Conservation (phyloP, 2,113 vertebrate genomes). For the Mugil cephalus region DNA sequence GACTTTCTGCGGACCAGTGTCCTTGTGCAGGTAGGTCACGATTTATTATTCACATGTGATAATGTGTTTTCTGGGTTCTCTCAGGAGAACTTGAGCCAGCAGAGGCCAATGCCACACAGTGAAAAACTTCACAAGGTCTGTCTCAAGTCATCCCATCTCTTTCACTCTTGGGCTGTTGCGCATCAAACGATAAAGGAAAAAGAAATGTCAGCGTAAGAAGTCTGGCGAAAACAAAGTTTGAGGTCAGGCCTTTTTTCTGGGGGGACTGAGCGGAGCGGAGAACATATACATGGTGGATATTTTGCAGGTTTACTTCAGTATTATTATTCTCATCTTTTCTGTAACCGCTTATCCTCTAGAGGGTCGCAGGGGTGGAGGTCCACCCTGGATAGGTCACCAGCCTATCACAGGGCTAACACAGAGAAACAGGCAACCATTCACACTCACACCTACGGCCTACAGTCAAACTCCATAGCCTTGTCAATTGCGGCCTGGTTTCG, state of each 20-base stretch:
- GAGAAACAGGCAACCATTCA: too few species aligned
- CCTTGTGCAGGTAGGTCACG: constrained; percentile 22
- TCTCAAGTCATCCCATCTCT: constrained; percentile 30
- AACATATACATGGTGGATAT: too few species aligned
- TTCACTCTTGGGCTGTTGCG: background rate
- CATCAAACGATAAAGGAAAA: constrained; percentile 6
- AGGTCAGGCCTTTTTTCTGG: background rate
- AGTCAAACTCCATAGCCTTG: too few species aligned
- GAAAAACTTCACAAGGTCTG: constrained; percentile 10
- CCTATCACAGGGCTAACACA: too few species aligned
- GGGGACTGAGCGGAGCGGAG: too few species aligned
- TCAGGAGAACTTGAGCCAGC: constrained; percentile 34
- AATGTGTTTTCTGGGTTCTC: constrained; percentile 66
- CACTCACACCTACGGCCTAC: too few species aligned
- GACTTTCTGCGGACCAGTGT: constrained; percentile 17
- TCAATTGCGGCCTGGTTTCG: too few species aligned
- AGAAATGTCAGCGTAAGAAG: constrained; percentile 16
- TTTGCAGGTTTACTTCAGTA: too few species aligned
- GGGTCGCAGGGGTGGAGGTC: too few species aligned
- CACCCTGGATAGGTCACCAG: too few species aligned
- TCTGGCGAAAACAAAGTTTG: constrained; percentile 17
- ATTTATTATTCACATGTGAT: constrained; percentile 68
- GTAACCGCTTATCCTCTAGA: too few species aligned
- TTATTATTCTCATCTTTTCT: too few species aligned
- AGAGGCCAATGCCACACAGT: constrained; percentile 7